Base-by-base conservation (phyloP, 2,797 vertebrate genomes). In the Nyctibius grandis region DNA sequence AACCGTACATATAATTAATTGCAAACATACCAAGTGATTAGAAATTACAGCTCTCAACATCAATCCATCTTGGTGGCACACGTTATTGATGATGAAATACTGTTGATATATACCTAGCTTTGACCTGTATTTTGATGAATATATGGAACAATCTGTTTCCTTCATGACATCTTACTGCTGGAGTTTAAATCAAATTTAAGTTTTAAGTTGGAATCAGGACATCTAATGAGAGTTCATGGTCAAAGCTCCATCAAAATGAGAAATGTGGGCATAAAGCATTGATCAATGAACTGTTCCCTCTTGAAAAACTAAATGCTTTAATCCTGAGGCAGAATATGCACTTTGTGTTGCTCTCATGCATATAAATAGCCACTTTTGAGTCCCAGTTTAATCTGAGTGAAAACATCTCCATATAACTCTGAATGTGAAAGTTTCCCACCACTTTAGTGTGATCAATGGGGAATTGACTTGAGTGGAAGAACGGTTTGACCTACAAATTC, bases 291-390 rank as follows among this genome's bases (percentile, higher is more conserved):
- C 65, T 92, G 83, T 57, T 67, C 86, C 42, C 74, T 90, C 93
- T 96, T 95, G 68, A 78, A 97, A 97, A 92, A 95, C 89, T 95
- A 94, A 95, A 85, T 95, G 89, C 63, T 96, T 97, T 86, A 96
- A 95, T 95, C 97, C 95, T 96, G 40, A 92, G 97, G 96, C 96
- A 95, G 84, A 97, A 98, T 96, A 95, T 94, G 88, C 91, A 97
- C 95, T 97, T 94, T 96, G 40, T 83, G 81, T 91, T 93, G 68
- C 47, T 95, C 67, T 63, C 88, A 94, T 95, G 93, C 80, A 96
- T 96, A 95, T 93, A 96, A 93, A 97, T 91, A 94, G 69, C 59
- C 84, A 47, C 47, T 96, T 96, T 74, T 82, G 75, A 88, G 70
- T 88, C 40, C 44, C 83, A 88, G 60, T 83, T 96, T 89, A 92